Evolutionary conservation across 2,797 vertebrate genomes (phyloP).

Genomic region (Delichon dasypus): DNA sequence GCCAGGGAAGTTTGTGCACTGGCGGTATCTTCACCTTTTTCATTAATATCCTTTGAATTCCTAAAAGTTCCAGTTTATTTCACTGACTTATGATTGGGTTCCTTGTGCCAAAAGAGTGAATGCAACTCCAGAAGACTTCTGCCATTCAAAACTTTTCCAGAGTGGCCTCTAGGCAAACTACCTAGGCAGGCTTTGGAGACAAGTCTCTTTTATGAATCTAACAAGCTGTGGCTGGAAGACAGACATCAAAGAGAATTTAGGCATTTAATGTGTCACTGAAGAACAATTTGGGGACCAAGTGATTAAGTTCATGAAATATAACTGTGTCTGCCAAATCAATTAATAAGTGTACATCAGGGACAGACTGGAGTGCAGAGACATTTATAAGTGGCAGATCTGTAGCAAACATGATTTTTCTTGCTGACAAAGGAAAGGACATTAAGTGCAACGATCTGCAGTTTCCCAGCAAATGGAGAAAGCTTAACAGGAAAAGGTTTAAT

Average conservation of each 20-base stretch:
- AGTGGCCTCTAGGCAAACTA: background rate
- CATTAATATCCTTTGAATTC: background rate
- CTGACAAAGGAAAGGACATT: background rate
- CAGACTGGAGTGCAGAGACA: background rate
- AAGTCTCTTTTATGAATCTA: background rate
- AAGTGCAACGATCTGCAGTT: background rate
- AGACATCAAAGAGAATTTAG: background rate
- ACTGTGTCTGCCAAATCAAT: background rate
- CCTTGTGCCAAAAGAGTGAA: background rate
- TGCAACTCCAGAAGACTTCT: background rate
- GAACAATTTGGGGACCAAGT: background rate
- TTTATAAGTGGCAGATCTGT: background rate
- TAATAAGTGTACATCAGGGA: background rate
- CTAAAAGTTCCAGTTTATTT: background rate
- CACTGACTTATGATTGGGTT: background rate
- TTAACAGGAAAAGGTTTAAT: background rate
- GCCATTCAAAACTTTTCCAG: background rate
- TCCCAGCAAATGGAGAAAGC: background rate
- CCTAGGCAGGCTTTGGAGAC: background rate
- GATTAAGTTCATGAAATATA: conserved; percentile 13
- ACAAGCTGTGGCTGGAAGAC: background rate
- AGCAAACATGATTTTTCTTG: conserved; percentile 31
- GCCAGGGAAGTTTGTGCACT: background rate
- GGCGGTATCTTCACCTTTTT: background rate
- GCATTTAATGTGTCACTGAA: background rate